A percentile compares a stretch with the other conserved stretches of the same genome.
These are phyloP conservation scores for Rhinogobius similis DNA, from an alignment of 2,113 vertebrate genomes.

Conservation along the genomic window DNA sequence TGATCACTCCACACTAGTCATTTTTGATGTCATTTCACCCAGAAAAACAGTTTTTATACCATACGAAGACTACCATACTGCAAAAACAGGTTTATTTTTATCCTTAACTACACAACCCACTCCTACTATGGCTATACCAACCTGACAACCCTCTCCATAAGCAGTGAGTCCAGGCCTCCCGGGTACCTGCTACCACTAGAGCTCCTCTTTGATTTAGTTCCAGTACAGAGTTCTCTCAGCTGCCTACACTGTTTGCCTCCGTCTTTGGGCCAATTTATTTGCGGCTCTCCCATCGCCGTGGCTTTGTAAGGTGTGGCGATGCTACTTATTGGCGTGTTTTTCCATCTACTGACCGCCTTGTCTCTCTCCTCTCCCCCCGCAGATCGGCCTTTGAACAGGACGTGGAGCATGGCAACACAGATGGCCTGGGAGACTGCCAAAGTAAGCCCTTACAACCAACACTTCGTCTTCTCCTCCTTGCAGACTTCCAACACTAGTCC, in stretches of 20 bases:
- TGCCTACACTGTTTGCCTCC: slow-evolving; percentile 25
- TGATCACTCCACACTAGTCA: not conserved
- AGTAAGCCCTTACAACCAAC: slow-evolving; percentile 84
- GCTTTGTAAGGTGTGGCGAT: slow-evolving; percentile 53
- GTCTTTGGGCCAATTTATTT: slow-evolving; percentile 35
- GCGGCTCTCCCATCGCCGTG: slow-evolving; percentile 45
- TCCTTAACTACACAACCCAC: slow-evolving; percentile 21
- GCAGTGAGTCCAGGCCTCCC: slow-evolving; percentile 49
- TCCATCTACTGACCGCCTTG: slow-evolving; percentile 73
- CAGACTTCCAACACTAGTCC: slow-evolving; percentile 35
- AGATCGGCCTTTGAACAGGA: slow-evolving; percentile 97
- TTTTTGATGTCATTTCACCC: not conserved
- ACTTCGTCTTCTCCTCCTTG: slow-evolving; percentile 47
- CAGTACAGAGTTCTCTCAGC: slow-evolving; percentile 39
- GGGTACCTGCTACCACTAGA: slow-evolving; percentile 31
- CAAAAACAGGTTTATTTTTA: slow-evolving; percentile 34
- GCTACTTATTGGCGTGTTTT: slow-evolving; percentile 52
- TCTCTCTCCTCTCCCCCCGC: slow-evolving; percentile 77
- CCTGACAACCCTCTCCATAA: slow-evolving; percentile 42
- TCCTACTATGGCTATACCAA: slow-evolving; percentile 52
- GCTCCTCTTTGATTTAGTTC: slow-evolving; percentile 59
- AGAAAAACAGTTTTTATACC: not conserved
- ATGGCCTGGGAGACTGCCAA: slow-evolving; percentile 99
- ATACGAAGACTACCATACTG: slow-evolving; percentile 5
- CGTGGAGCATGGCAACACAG: slow-evolving; percentile 95